phyloP scores from a whole-genome alignment of 2,888 invertebrate species.

The Protodeltote pygarga region DNA sequence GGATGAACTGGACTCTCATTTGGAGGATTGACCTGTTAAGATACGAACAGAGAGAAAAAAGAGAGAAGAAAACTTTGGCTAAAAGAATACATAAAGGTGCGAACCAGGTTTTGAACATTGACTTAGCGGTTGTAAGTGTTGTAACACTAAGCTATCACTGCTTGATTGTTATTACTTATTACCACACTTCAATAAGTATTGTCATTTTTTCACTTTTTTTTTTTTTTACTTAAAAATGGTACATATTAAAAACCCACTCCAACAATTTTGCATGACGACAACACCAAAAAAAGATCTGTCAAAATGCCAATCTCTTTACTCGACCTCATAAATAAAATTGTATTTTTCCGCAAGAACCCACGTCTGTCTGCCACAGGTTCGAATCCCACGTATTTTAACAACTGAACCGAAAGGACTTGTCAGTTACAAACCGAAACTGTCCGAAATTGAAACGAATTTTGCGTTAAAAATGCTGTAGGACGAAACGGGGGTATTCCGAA shows the following conservation, averaged over 20 bases:
- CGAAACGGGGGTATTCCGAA: not conserved
- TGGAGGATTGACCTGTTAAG: too few species aligned
- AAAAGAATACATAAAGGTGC: too few species aligned
- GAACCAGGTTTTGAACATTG: too few species aligned
- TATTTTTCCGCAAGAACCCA: constrained; percentile 36
- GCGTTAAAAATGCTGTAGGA: constrained; percentile 2
- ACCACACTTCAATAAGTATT: not conserved
- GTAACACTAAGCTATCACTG: too few species aligned
- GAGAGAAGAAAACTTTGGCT: too few species aligned
- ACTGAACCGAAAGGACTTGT: constrained; percentile 55
- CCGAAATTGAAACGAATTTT: constrained; percentile 30
- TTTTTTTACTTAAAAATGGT: not conserved
- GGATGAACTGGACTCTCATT: too few species aligned
- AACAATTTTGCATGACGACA: constrained; percentile 3
- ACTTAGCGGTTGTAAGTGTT: too few species aligned
- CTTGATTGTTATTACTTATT: not conserved
- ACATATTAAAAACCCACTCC: not conserved
- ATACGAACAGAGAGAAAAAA: too few species aligned
- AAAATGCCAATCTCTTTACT: constrained; percentile 25
- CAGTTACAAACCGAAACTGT: constrained; percentile 51
- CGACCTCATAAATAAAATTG: constrained; percentile 32
- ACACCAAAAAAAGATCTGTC: constrained; percentile 17
- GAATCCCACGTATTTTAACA: constrained; percentile 63
- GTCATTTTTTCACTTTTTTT: not conserved
- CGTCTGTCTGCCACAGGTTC: constrained; percentile 46